A percentile compares a stretch with the other conserved stretches of the same genome.
These are phyloP conservation scores for Poicephalus gulielmi DNA, from an alignment of 2,113 vertebrate species.

Conservation along the genomic window DNA sequence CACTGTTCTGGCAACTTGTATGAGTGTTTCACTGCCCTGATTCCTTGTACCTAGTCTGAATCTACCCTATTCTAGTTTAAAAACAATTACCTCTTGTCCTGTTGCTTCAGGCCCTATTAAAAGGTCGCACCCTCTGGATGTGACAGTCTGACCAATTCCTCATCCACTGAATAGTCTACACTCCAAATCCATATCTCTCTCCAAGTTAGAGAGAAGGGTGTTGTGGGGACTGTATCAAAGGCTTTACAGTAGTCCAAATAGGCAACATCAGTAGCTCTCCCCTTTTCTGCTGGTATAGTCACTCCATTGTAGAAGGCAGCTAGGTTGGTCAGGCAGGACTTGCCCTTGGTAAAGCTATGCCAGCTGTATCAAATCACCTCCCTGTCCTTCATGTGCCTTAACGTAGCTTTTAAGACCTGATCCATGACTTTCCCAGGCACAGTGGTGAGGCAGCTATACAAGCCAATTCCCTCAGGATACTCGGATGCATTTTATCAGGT, in stretches of 20 bases:
- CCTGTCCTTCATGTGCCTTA: neutral
- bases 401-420: neutral
- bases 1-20: neutral
- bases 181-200: neutral
- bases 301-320: neutral
- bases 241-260: neutral
- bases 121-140: neutral
- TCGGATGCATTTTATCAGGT: neutral
- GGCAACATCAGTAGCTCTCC: neutral
- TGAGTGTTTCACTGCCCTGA: neutral
- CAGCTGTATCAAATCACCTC: neutral
- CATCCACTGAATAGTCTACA: neutral
- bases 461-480: neutral
- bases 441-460: neutral
- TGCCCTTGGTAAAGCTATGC: neutral
- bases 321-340: neutral
- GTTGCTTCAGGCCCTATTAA: accelerated
- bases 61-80: neutral
- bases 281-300: neutral
- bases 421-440: neutral
- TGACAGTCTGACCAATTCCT: neutral
- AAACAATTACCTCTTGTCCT: neutral
- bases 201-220: neutral
- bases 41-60: neutral
- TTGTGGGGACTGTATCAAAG: neutral